A percentile compares a stretch with the other conserved stretches of the same genome.
phyloP scores from a whole-genome alignment of 2,797 vertebrate species.

The Lepilemur septentrionalis region DNA sequence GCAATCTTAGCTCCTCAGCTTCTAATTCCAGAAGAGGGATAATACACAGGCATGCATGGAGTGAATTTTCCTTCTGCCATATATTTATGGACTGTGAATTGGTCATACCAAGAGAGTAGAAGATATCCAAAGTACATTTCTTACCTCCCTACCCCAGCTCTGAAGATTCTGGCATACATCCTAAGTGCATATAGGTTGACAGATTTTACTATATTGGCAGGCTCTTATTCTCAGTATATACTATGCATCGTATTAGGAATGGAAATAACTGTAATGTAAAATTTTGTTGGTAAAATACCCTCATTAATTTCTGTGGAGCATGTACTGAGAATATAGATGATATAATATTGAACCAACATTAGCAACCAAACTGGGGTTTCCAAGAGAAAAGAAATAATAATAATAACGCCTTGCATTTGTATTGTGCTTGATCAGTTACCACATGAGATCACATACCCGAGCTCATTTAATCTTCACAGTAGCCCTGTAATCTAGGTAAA shows the following conservation, averaged over 20 bases:
- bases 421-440: not conserved
- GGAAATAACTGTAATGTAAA: not conserved
- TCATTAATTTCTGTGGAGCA: not conserved
- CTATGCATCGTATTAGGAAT: not conserved
- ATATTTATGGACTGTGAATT: not conserved
- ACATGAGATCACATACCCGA: not conserved
- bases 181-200: not conserved
- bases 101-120: not conserved
- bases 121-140: not conserved
- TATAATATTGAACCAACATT: slow-evolving; percentile 12
- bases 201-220: not conserved
- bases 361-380: not conserved
- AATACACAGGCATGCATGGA: not conserved
- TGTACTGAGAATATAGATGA: not conserved
- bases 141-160: not conserved
- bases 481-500: not conserved
- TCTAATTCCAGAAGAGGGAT: not conserved
- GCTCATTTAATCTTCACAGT: slow-evolving; percentile 1
- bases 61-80: not conserved
- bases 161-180: not conserved
- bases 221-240: not conserved
- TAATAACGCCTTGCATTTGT: not conserved
- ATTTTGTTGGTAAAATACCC: not conserved
- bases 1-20: not conserved
- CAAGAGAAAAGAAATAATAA: slow-evolving; percentile 28